Base-by-base conservation (phyloP, 2,113 vertebrate genomes). In the Pelecanus crispus region DNA sequence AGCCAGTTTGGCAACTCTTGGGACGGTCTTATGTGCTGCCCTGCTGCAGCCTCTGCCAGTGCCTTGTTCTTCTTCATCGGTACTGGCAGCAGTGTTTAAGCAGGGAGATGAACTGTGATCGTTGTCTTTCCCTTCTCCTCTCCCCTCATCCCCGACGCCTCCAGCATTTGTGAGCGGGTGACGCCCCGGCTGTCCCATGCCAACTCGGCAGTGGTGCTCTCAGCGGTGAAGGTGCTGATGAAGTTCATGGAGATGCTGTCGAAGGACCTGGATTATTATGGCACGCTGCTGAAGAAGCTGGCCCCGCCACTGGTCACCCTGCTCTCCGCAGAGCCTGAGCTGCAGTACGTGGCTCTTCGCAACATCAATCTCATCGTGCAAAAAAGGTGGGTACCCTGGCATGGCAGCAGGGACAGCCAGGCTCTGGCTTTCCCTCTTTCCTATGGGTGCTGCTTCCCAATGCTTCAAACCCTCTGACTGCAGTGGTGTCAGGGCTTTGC, bases 331-430 rank as follows among this genome's bases (percentile, higher is more conserved):
- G 99, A 99, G 96, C 99, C 99, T 0, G 99, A 99, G 98, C 97
- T 99, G 80, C 99, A 99, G 95, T 99, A 99, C 6, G 99, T 99
- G 97, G 99, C 99, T 13, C 98, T 99, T 11, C 98, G 99, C 87
- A 99, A 99, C 98, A 99, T 99, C 98, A 99, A 99, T 96, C 99
- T 99, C 95, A 99, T 99, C 2, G 99, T 99, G 75, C 99, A 99
- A 98, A 99, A 99, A 95, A 98, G 99, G 99, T 99, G 97, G 49
- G 94, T 72, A 70, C 6, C 8, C 36, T 1, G 3, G 3, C 2
- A 2, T 1, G 3, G n/a, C 3, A 10, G 55, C 31, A 34, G 49
- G 49, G 32, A 63, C 16, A 6, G 17, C 29, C 17, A 8, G 29
- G 26, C 26, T 58, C 1, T 1, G 10, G 11, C 28, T 59, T 32